Conservation (phyloP, 2,113 vertebrate species). For the Nymphicus hollandicus region DNA sequence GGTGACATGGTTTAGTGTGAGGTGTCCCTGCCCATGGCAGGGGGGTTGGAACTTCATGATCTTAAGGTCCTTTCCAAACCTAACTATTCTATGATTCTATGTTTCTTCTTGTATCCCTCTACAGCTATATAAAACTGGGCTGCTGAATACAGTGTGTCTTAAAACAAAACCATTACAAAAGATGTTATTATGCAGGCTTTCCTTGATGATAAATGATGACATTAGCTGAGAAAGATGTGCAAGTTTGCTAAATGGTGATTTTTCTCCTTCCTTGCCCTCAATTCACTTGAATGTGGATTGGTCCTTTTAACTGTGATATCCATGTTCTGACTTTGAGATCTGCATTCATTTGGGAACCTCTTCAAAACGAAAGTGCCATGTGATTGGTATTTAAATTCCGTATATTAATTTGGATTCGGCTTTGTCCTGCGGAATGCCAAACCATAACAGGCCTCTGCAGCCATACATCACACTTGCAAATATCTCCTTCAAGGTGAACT, state of each 20-base stretch:
- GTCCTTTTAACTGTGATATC: background rate
- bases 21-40: too few species aligned
- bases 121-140: background rate
- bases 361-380: background rate
- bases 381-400: background rate
- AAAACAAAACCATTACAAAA: background rate
- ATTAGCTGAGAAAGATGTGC: background rate
- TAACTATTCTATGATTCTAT: too few species aligned
- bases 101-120: fast-evolving
- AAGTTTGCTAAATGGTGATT: background rate
- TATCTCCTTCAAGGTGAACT: conserved; percentile 1
- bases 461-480: background rate
- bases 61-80: too few species aligned
- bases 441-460: background rate
- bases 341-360: background rate
- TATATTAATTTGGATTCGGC: background rate
- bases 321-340: background rate
- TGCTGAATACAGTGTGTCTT: background rate
- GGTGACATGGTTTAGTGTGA: too few species aligned
- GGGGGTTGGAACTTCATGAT: too few species aligned
- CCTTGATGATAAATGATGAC: background rate
- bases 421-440: background rate
- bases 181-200: background rate
- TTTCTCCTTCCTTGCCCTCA: background rate
- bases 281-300: background rate